Evolutionary conservation across 2,888 invertebrate genomes (phyloP).

Genomic region (Fabriciana adippe): DNA sequence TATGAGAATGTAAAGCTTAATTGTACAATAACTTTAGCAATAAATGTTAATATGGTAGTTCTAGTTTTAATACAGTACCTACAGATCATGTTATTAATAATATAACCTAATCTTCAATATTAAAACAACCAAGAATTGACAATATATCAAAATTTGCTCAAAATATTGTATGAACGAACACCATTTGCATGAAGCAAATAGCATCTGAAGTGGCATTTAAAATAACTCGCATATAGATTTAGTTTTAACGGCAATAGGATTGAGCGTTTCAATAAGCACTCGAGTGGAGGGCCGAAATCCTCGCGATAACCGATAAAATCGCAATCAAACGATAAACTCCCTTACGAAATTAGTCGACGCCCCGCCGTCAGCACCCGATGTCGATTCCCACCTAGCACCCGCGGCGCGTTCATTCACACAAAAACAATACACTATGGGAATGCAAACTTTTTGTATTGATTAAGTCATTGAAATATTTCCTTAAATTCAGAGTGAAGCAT

Average conservation of each 20-base stretch:
- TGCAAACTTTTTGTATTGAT: conserved; percentile 79
- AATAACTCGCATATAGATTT: conserved; percentile 34
- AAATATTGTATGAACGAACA: conserved; percentile 9
- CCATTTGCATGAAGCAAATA: conserved; percentile 15
- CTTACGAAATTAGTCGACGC: conserved; percentile 64
- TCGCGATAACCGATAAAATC: conserved; percentile 75
- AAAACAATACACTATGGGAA: conserved; percentile 78
- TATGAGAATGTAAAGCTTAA: conserved; percentile 15
- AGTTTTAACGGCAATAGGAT: conserved; percentile 46
- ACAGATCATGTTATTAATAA: neutral
- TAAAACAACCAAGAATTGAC: neutral
- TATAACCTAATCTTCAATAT: neutral
- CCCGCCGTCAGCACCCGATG: conserved; percentile 65
- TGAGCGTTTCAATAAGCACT: conserved; percentile 50
- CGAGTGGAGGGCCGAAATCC: conserved; percentile 64
- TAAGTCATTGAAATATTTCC: conserved; percentile 72
- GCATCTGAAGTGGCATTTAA: conserved; percentile 31
- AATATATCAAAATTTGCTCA: neutral
- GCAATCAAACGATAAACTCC: conserved; percentile 73
- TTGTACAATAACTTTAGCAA: neutral
- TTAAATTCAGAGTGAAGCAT: conserved; percentile 62
- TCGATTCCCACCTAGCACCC: conserved; percentile 71
- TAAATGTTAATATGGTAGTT: neutral
- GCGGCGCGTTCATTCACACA: conserved; percentile 60
- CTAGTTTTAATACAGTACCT: neutral